A percentile compares a stretch with the other conserved stretches of the same genome.
Evolutionary conservation across 2,797 vertebrate genomes (phyloP).

Genomic region (Pogonophryne albipinna): DNA sequence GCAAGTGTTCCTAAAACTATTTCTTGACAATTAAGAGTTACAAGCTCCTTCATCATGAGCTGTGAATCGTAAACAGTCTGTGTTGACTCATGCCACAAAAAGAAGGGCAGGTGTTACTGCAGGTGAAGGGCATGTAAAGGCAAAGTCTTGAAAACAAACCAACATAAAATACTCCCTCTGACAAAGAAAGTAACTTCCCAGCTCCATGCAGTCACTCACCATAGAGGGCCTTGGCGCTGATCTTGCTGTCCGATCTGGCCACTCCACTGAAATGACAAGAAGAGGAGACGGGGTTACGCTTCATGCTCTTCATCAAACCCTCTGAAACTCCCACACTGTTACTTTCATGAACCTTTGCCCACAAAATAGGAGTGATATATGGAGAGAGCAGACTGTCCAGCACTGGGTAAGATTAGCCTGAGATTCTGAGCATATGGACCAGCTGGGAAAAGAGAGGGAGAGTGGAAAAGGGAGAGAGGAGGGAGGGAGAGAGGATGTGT

Average conservation of each 20-base stretch:
- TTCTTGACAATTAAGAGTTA: not conserved
- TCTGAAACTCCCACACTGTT: constrained; percentile 30
- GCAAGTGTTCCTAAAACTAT: constrained; percentile 9
- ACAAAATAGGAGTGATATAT: constrained; percentile 30
- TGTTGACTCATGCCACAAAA: constrained; percentile 37
- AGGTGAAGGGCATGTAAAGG: constrained; percentile 26
- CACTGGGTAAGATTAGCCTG: constrained; percentile 75
- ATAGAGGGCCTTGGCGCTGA: constrained; percentile 88
- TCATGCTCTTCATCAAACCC: constrained; percentile 80
- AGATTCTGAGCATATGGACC: constrained; percentile 79
- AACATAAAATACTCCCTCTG: constrained; percentile 9
- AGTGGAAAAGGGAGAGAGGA: constrained; percentile 44
- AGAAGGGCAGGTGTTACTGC: constrained; percentile 21
- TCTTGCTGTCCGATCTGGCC: constrained; percentile 87
- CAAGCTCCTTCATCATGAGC: not conserved
- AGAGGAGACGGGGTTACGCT: constrained; percentile 74
- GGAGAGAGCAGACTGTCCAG: constrained; percentile 45
- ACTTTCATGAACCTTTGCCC: constrained; percentile 33
- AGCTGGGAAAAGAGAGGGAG: constrained; percentile 45
- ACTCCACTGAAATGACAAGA: constrained; percentile 85
- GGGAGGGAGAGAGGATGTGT: constrained; percentile 21
- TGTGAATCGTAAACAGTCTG: constrained; percentile 4
- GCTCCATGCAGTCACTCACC: constrained; percentile 76
- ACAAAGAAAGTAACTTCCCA: constrained; percentile 13
- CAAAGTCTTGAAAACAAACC: constrained; percentile 19